Percentiles rank a stretch among this genome's conserved stretches.
Conservation (phyloP, 2,888 invertebrate genomes). For the Cephus nigrinus region DNA sequence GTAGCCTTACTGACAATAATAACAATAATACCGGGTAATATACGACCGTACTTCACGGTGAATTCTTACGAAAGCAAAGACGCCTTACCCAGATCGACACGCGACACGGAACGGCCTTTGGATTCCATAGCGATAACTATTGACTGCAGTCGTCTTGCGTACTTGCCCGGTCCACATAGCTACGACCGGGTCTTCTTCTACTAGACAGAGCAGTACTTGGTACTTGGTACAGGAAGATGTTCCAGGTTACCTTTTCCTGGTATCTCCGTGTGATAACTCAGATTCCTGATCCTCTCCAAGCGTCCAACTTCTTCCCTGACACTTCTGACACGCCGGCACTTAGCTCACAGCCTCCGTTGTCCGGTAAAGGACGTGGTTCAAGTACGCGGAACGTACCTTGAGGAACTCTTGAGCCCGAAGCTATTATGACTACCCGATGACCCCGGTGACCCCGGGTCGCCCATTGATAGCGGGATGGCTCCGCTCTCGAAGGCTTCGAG, state of each 20-base stretch:
- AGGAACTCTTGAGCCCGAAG: neutral
- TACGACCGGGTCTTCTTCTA: neutral
- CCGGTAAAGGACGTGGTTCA: neutral
- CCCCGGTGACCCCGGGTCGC: neutral
- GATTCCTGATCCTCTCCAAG: neutral
- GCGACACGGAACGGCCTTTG: neutral
- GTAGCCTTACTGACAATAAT: neutral
- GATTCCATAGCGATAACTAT: neutral
- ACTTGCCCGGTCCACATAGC: neutral
- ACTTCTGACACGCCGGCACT: neutral
- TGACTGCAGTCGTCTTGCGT: neutral
- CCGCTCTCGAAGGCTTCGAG: neutral
- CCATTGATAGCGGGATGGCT: constrained; percentile 8
- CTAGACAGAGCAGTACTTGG: neutral
- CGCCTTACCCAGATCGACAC: neutral
- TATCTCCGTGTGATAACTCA: neutral
- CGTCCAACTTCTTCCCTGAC: neutral
- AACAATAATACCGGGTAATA: neutral
- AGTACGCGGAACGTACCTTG: neutral
- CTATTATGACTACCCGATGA: neutral
- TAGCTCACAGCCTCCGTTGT: neutral
- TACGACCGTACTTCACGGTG: neutral
- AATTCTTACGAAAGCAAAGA: neutral
- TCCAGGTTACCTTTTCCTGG: neutral
- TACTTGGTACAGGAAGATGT: neutral